Conservation (phyloP, 2,888 invertebrate species). For the Cataglyphis rosenhaueri region DNA sequence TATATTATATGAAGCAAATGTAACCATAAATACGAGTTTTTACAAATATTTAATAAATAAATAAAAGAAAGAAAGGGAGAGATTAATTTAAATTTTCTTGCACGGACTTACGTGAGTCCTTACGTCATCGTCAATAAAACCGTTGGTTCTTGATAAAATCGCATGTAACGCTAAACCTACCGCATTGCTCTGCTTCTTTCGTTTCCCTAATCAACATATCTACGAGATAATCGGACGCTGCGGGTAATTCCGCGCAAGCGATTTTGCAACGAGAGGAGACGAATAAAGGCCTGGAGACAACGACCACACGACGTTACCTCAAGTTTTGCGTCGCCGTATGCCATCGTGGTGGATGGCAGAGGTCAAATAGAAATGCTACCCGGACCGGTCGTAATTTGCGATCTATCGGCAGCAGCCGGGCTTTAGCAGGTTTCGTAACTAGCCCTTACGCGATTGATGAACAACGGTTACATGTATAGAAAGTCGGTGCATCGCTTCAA, state of each 20-base stretch:
- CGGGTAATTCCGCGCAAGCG: slow-evolving; percentile 46
- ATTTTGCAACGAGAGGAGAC: slow-evolving; percentile 46
- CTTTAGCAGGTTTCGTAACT: slow-evolving; percentile 66
- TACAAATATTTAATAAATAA: neutral
- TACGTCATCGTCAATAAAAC: slow-evolving; percentile 37
- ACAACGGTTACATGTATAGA: slow-evolving; percentile 69
- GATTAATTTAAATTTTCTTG: slow-evolving; percentile 29
- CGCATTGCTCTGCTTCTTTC: slow-evolving; percentile 54
- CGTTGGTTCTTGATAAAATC: slow-evolving; percentile 40
- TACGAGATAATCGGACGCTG: slow-evolving; percentile 46
- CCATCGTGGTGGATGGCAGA: slow-evolving; percentile 20
- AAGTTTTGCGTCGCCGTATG: slow-evolving; percentile 23
- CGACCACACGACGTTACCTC: slow-evolving; percentile 9
- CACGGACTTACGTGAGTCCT: slow-evolving; percentile 13
- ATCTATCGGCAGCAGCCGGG: slow-evolving; percentile 46
- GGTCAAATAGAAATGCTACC: slow-evolving; percentile 35
- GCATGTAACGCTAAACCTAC: slow-evolving; percentile 35
- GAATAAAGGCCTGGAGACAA: neutral
- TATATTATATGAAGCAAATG: neutral
- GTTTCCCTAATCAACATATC: slow-evolving; percentile 60
- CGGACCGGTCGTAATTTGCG: slow-evolving; percentile 51
- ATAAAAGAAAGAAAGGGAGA: neutral
- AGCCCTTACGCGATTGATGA: slow-evolving; percentile 57
- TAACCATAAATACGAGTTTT: neutral
- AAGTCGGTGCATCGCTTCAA: slow-evolving; percentile 73